A percentile compares a stretch with the other conserved stretches of the same genome.
Conservation (phyloP, 2,888 invertebrate species). For the Timandra comae region DNA sequence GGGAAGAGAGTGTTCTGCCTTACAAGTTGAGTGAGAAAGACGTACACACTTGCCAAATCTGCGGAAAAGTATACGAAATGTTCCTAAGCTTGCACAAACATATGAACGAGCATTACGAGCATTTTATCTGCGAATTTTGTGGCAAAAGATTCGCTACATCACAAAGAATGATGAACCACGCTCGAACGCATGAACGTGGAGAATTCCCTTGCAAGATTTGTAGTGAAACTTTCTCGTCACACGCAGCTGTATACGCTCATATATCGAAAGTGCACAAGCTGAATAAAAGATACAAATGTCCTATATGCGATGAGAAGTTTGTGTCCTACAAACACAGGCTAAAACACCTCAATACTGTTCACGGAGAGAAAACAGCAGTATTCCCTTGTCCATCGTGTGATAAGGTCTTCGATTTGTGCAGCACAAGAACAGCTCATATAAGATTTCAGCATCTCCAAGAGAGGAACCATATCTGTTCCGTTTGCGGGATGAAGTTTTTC, state of each 20-base stretch:
- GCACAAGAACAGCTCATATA: slow-evolving; percentile 59
- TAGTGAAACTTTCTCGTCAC: slow-evolving; percentile 46
- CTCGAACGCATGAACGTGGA: slow-evolving; percentile 54
- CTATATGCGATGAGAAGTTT: slow-evolving; percentile 66
- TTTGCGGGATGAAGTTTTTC: slow-evolving; percentile 74
- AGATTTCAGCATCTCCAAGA: slow-evolving; percentile 63
- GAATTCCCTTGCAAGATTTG: slow-evolving; percentile 61
- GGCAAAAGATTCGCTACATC: slow-evolving; percentile 62
- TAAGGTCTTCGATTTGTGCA: slow-evolving; percentile 61
- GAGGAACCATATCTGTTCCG: slow-evolving; percentile 64
- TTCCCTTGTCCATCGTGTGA: slow-evolving; percentile 64
- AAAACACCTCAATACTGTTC: slow-evolving; percentile 55
- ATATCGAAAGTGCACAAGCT: slow-evolving; percentile 54
- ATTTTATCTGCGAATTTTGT: slow-evolving; percentile 66
- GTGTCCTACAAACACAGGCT: slow-evolving; percentile 59
- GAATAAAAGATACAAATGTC: slow-evolving; percentile 65
- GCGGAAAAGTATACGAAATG: slow-evolving; percentile 63
- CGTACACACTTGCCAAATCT: slow-evolving; percentile 58
- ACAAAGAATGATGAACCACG: slow-evolving; percentile 61
- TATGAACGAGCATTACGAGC: slow-evolving; percentile 68
- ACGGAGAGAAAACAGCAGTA: slow-evolving; percentile 57
- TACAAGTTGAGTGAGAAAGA: slow-evolving; percentile 56
- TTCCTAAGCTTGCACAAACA: slow-evolving; percentile 64
- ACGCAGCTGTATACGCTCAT: slow-evolving; percentile 55
- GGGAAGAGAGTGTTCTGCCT: slow-evolving; percentile 60